These are phyloP conservation scores for Plebejus anna DNA, from an alignment of 2,888 invertebrate genomes.

Conservation along the genomic window DNA sequence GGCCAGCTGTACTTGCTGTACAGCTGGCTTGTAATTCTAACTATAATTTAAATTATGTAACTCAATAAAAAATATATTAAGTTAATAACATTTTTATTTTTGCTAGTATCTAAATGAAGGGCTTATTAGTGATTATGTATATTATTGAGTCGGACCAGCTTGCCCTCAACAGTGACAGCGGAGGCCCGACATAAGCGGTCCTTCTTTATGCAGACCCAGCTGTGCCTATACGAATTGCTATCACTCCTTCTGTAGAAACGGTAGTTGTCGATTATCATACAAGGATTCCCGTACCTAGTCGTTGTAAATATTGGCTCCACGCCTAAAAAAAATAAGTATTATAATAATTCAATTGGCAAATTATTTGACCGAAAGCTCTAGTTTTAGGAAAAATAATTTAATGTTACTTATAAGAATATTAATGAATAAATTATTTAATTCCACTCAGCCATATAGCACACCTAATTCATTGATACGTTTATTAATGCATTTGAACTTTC, in stretches of 20 bases:
- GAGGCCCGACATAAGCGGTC: constrained; percentile 48
- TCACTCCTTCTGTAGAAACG: constrained; percentile 52
- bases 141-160: constrained; percentile 46
- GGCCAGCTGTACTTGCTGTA: too few species aligned
- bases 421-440: too few species aligned
- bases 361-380: too few species aligned
- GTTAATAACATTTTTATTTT: neutral
- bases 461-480: too few species aligned
- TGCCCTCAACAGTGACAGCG: constrained; percentile 44
- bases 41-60: too few species aligned
- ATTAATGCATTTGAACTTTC: too few species aligned
- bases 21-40: too few species aligned
- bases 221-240: constrained; percentile 43
- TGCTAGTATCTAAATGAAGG: neutral
- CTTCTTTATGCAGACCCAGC: constrained; percentile 52
- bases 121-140: constrained; percentile 45
- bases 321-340: constrained; percentile 35
- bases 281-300: constrained; percentile 50
- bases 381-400: too few species aligned
- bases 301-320: constrained; percentile 42
- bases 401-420: too few species aligned
- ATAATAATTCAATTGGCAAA: neutral
- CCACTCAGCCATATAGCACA: too few species aligned
- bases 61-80: neutral
- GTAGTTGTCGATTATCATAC: constrained; percentile 45